Conservation (phyloP, 2,113 vertebrate genomes). For the Oncorhynchus tshawytscha region DNA sequence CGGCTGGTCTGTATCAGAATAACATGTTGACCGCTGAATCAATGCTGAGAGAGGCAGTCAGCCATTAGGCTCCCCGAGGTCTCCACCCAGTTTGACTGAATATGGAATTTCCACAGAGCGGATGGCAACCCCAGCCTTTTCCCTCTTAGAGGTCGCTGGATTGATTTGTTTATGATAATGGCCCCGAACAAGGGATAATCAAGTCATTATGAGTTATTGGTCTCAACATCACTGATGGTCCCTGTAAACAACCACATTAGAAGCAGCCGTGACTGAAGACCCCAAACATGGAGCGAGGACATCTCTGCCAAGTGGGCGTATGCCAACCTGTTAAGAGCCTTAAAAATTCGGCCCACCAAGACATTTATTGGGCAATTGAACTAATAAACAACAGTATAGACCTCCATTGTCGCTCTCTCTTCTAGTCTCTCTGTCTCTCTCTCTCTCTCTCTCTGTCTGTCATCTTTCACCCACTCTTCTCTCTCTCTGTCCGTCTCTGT, state of each 20-base stretch:
- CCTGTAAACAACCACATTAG: conserved; percentile 8
- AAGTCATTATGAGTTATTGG: conserved; percentile 21
- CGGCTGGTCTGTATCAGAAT: too few relatives aligned
- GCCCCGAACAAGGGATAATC: conserved; percentile 14
- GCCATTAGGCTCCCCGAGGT: neutral
- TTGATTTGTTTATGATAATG: conserved; percentile 25
- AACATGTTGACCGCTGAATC: neutral
- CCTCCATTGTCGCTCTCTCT: conserved; percentile 12
- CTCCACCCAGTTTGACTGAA: neutral
- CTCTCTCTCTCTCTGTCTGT: neutral
- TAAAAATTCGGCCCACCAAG: conserved; percentile 29
- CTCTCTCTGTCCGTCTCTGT: neutral
- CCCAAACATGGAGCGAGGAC: conserved; percentile 14
- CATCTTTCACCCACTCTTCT: neutral
- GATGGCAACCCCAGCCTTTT: neutral
- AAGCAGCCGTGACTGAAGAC: conserved; percentile 20
- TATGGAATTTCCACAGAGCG: neutral
- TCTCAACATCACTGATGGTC: conserved; percentile 17
- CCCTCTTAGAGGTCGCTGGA: neutral
- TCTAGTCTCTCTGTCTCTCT: neutral
- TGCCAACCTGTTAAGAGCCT: conserved; percentile 26
- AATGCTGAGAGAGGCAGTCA: neutral
- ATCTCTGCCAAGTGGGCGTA: conserved; percentile 32
- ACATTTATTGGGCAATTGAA: conserved; percentile 19
- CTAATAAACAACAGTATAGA: conserved; percentile 16